Evolutionary conservation across 1,140 invertebrate genomes (phyloP).

Genomic region (Ceratina japonica): DNA sequence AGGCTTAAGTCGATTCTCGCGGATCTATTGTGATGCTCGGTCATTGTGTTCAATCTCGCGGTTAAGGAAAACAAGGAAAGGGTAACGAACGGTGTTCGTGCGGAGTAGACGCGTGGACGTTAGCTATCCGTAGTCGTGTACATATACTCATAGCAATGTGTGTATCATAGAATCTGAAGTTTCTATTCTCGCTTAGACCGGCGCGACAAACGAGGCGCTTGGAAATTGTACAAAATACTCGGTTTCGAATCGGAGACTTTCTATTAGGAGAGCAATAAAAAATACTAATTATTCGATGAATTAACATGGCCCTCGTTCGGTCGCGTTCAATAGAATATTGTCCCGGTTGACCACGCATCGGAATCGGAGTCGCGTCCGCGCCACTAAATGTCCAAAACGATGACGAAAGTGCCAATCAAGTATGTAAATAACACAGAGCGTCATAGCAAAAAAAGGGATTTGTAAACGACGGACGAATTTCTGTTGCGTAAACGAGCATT

Average conservation of each 20-base stretch:
- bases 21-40: slow-evolving; percentile 68
- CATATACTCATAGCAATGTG: slow-evolving; percentile 54
- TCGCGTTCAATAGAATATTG: slow-evolving; percentile 5
- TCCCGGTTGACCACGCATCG: slow-evolving; percentile 62
- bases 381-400: slow-evolving; percentile 6
- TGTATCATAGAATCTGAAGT: slow-evolving; percentile 50
- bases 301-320: slow-evolving; percentile 2
- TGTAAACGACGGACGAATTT: background rate
- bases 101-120: slow-evolving; percentile 39
- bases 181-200: slow-evolving; percentile 38
- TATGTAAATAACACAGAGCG: slow-evolving; percentile 50
- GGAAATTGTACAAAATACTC: background rate
- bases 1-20: slow-evolving; percentile 42
- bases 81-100: slow-evolving; percentile 24
- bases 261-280: background rate
- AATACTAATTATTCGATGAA: too few relatives aligned
- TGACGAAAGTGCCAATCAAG: slow-evolving; percentile 57
- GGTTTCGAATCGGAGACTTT: background rate
- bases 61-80: slow-evolving; percentile 52
- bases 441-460: slow-evolving; percentile 6
- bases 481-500: slow-evolving; percentile 37
- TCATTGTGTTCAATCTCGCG: slow-evolving; percentile 74
- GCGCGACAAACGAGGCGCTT: slow-evolving; percentile 10
- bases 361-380: slow-evolving; percentile 40
- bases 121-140: slow-evolving; percentile 43